Base-by-base conservation (phyloP, 2,797 vertebrate genomes). In the Hypotaenidia okinawae region DNA sequence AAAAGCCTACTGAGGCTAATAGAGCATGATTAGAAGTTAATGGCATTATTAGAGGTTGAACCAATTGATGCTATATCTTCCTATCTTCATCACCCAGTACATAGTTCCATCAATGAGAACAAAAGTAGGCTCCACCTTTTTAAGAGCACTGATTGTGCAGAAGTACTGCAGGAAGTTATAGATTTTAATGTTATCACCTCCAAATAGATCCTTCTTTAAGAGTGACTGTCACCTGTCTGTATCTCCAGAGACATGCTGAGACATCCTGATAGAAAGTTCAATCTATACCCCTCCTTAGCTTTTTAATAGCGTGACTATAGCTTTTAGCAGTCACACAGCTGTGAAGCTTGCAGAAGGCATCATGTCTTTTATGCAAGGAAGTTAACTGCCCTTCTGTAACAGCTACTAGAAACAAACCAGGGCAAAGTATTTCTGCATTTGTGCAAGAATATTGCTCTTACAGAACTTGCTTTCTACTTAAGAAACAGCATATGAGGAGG, bases 11-110 rank as follows among this genome's bases (percentile, higher is more conserved):
- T 63, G 67, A 67, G 18, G 47, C 37, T 88, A 93, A 84, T 14
- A 87, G 19, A 69, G 43, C 4, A 12, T 43, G 59, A 90, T 93
- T 86, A 87, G 57, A 92, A 86, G 57, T 63, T 88, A 94, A 93
- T 51, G 10, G 16, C 27, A 61, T 73, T 74, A 82, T 64, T 51
- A 51, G 57, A 63, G 43, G 76, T 81, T 81, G 82, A 92, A 76
- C 23, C 54, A 93, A 61, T 33, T 33, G 30, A 87, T 33, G 33
- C 6, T 57, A 30, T 13, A 69, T 59, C 32, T 67, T 92, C 91
- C 58, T 52, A 27, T 76, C 35, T 73, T 82, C 58, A 84, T 55
- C 80, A 91, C 8, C 13, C 37, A 62, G 7, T n/a, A 13, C 33
- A 13, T 0, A 76, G 33, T 49, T 79, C 62, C 49, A 55, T 47